These are phyloP conservation scores for Drosophila pseudotakahashii DNA, from an alignment of 2,888 invertebrate genomes.

Conservation along the genomic window DNA sequence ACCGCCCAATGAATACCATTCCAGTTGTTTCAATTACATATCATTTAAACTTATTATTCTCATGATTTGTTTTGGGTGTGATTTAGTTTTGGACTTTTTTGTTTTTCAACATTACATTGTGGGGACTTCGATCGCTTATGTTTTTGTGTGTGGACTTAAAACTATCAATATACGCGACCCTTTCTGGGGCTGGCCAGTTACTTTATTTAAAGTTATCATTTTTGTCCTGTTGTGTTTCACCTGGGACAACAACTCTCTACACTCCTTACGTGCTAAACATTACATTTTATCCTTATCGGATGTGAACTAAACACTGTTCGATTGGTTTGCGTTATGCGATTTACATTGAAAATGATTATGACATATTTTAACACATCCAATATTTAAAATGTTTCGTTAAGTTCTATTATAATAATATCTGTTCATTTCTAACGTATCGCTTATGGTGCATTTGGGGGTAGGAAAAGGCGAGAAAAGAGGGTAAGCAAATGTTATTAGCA, in stretches of 20 bases:
- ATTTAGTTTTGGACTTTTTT: conserved; percentile 37
- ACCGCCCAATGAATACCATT: neutral
- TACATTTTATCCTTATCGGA: conserved; percentile 53
- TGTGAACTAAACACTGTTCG: conserved; percentile 49
- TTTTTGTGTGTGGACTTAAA: conserved; percentile 49
- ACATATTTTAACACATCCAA: conserved; percentile 51
- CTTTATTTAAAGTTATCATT: conserved; percentile 34
- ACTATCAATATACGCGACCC: conserved; percentile 56
- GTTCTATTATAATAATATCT: conserved; percentile 58
- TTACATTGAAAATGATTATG: conserved; percentile 63
- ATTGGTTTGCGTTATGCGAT: conserved; percentile 54
- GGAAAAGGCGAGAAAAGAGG: conserved; percentile 32
- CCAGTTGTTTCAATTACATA: conserved; percentile 36
- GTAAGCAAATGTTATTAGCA: conserved; percentile 56
- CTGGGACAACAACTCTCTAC: conserved; percentile 55
- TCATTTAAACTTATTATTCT: conserved; percentile 58
- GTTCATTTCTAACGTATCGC: conserved; percentile 62
- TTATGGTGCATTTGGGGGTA: conserved; percentile 31
- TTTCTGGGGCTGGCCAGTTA: conserved; percentile 16
- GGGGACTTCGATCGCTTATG: conserved; percentile 59
- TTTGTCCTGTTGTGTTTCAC: conserved; percentile 69
- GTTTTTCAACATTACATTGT: conserved; percentile 65
- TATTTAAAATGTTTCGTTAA: conserved; percentile 57
- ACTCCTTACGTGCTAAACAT: conserved; percentile 63
- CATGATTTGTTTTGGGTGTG: conserved; percentile 42